Evolutionary conservation across 1,140 invertebrate genomes (phyloP).

Genomic region (Brachionus koreanus): DNA sequence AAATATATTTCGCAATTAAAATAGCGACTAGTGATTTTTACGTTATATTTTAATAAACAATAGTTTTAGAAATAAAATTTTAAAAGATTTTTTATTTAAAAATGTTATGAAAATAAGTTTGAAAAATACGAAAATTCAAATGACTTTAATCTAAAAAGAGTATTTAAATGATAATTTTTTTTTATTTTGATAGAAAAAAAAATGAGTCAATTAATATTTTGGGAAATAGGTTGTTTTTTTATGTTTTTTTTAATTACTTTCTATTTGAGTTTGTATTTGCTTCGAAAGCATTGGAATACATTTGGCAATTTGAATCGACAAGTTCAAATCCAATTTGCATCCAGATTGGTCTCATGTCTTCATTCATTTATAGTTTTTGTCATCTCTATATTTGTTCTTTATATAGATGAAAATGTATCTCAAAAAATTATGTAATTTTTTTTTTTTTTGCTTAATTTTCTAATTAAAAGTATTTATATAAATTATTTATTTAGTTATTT

Average conservation of each 20-base stretch:
- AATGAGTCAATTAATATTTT: background rate
- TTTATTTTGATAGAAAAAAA: background rate
- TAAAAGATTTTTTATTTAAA: too few relatives aligned
- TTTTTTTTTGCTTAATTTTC: background rate
- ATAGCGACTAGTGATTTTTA: background rate
- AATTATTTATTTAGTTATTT: background rate
- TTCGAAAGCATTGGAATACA: background rate
- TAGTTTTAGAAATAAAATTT: background rate
- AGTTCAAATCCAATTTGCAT: background rate
- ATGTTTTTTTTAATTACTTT: background rate
- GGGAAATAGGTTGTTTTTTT: background rate
- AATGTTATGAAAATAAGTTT: too few relatives aligned
- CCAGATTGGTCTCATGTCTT: background rate
- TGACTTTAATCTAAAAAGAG: background rate
- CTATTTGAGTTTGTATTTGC: background rate
- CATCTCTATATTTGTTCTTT: background rate
- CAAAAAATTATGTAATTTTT: background rate
- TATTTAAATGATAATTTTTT: background rate
- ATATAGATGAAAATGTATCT: background rate
- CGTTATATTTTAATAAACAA: background rate
- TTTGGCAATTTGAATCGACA: background rate
- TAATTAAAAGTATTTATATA: background rate
- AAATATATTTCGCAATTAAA: background rate
- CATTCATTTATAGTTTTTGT: background rate
- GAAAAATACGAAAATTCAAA: background rate